Percentiles rank a stretch among this genome's conserved stretches.
Conservation (phyloP, 2,797 vertebrate species). For the Pogonophryne albipinna region DNA sequence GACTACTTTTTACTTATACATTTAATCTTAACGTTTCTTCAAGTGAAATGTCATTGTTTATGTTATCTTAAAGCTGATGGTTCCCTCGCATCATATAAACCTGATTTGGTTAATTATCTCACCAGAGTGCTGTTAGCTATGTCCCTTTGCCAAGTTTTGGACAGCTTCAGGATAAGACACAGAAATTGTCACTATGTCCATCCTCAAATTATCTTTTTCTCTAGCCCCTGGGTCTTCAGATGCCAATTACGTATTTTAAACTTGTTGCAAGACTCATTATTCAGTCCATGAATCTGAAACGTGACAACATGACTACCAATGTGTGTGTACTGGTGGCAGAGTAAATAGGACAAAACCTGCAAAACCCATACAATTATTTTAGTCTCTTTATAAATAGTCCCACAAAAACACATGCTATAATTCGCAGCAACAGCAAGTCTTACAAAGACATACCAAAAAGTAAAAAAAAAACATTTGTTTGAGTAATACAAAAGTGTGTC, state of each 20-base stretch:
- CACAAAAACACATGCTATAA: neutral
- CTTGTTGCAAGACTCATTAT: neutral
- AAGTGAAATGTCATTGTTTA: conserved; percentile 3
- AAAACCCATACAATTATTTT: neutral
- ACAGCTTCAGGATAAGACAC: neutral
- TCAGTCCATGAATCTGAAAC: neutral
- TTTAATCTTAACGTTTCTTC: neutral
- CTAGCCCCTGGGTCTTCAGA: neutral
- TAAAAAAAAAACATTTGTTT: neutral
- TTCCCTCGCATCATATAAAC: neutral
- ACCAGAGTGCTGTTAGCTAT: neutral
- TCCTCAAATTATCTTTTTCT: neutral
- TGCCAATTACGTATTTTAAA: neutral
- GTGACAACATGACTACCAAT: neutral
- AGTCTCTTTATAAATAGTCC: neutral
- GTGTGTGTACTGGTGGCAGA: neutral
- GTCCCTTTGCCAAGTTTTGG: neutral
- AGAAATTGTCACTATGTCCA: neutral
- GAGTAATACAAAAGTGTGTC: neutral
- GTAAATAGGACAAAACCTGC: neutral
- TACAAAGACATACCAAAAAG: neutral
- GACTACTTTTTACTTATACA: neutral
- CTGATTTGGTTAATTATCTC: neutral
- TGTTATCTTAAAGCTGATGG: neutral
- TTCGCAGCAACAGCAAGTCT: neutral